phyloP scores from a whole-genome alignment of 2,888 invertebrate species.

The Ochropacha duplaris region DNA sequence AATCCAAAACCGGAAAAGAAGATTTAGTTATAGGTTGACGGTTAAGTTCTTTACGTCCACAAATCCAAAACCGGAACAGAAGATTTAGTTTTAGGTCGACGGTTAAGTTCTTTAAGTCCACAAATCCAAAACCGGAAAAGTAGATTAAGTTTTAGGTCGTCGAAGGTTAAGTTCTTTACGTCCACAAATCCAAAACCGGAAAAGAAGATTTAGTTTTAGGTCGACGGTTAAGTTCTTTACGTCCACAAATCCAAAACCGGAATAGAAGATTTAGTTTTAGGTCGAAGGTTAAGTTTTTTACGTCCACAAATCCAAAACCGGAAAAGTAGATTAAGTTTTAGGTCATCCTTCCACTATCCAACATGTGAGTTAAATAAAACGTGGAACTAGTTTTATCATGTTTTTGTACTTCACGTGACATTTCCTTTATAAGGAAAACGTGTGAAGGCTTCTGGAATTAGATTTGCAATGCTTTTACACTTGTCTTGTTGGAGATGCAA shows the following conservation, averaged over 20 bases:
- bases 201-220: too few relatives aligned
- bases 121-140: too few relatives aligned
- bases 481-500: not conserved
- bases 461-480: constrained; percentile 18
- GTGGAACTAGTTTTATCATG: constrained; percentile 18
- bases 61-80: not conserved
- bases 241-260: not conserved
- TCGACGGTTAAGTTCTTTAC: too few relatives aligned
- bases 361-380: not conserved
- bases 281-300: not conserved
- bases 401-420: constrained; percentile 13
- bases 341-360: not conserved
- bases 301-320: not conserved
- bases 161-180: too few relatives aligned
- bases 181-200: too few relatives aligned
- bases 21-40: not conserved
- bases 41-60: not conserved
- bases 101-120: too few relatives aligned
- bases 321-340: too few relatives aligned
- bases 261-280: not conserved
- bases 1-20: not conserved
- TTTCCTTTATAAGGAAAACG: constrained; percentile 18
- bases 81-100: too few relatives aligned
- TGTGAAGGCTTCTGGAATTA: constrained; percentile 16
- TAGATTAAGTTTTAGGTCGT: too few relatives aligned